Evolutionary conservation across 37 sponge, comb jelly and placozoan species (phyloP), one percentile per base, ranked within the genome.

Genomic region (Ephydatia muelleri): DNA sequence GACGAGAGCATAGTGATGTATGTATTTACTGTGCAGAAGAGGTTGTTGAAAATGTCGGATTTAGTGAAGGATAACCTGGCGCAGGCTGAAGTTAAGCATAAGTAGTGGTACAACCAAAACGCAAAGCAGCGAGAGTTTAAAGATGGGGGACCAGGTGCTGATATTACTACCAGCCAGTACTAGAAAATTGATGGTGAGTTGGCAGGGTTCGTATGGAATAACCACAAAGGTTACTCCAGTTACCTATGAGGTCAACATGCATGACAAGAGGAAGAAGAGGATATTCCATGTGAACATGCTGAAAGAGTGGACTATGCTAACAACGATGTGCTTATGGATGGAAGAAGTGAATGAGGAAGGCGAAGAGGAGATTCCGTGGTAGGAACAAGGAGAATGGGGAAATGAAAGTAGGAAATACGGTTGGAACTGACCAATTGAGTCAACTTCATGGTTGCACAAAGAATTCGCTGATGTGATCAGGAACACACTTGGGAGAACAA

Each of bases 211-310:
- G 6, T 88, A 82, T 49, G 65, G 31, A 37, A 49, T 83, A 5
- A 37, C 75, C 22, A 67, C 48, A 47, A 37, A 83, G 65, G 57
- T 88, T 26, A 77, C 26, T n/a, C 23, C 38, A 26, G 48, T 77
- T 9, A 78, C 37, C 79, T 85, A 85, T 38, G 80, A 67, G 49
- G 49, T 85, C 21, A 30, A 67, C 57, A 80, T 72, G 81, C 75
- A 73, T 26, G 71, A 85, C 57, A 70, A 68, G 79, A 69, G 27
- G 80, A 3, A 29, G 34, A 88, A 76, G 35, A 36, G 78, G 9
- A 26, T 77, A 28, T 71, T 88, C 57, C 88, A 82, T 76, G 79
- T 84, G 21, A 89, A 83, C 68, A 79, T 84, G 85, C 32, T 85
- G 68, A 32, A 49, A 49, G 47, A 32, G 65, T 86, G 80, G 81